phyloP scores from a whole-genome alignment of 2,888 invertebrate species.

The Trachelus stipa region DNA sequence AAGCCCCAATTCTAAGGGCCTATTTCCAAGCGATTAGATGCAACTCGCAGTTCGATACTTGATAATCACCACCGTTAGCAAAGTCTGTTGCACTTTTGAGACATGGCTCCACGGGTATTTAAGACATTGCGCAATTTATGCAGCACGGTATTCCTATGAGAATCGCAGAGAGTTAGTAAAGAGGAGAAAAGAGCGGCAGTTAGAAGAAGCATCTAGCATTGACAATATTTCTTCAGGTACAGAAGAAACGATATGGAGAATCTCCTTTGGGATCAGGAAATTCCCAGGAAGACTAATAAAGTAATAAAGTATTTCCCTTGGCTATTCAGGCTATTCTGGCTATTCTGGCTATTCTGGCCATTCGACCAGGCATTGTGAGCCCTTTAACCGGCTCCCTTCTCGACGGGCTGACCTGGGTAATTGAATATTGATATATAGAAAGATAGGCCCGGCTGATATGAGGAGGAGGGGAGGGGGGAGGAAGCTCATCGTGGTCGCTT shows the following conservation, averaged over 20 bases:
- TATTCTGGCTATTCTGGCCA: background rate
- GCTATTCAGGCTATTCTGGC: conserved; percentile 12
- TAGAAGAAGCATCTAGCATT: background rate
- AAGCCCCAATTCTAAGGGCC: conserved; percentile 39
- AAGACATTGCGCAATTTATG: background rate
- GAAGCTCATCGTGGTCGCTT: background rate
- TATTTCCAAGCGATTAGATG: conserved; percentile 38
- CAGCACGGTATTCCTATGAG: no score
- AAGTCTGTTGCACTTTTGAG: background rate
- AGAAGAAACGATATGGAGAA: background rate
- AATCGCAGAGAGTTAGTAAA: no score
- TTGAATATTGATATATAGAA: conserved; percentile 58
- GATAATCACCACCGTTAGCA: background rate
- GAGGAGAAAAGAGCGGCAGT: no score
- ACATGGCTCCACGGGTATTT: background rate
- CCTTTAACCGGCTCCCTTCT: conserved; percentile 39
- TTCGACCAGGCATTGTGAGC: conserved; percentile 36
- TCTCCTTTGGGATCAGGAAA: background rate
- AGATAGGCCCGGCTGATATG: conserved; percentile 44
- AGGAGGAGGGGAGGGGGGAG: conserved; percentile 9
- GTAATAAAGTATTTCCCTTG: conserved; percentile 48
- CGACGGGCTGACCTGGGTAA: conserved; percentile 36
- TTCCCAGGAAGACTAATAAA: background rate
- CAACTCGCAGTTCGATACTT: background rate
- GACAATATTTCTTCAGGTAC: background rate